These are phyloP conservation scores for Marmota flaviventris DNA, from an alignment of 2,113 vertebrate species.

Conservation along the genomic window DNA sequence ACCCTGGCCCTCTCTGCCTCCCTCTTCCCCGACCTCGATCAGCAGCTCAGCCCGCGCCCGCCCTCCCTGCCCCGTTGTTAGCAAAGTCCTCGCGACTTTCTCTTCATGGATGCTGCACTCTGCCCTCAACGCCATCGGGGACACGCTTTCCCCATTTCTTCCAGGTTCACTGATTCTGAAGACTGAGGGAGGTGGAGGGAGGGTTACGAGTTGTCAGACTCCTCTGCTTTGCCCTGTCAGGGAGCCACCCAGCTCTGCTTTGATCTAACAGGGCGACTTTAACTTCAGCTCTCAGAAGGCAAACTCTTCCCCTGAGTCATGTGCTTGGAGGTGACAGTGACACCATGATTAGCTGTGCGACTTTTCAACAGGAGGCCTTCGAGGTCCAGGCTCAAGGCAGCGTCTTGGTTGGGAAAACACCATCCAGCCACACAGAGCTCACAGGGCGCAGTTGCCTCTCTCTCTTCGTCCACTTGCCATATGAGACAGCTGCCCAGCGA, in stretches of 20 bases:
- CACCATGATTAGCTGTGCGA: rapidly evolving
- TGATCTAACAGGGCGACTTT: background rate
- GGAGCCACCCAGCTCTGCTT: background rate
- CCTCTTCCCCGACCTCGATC: background rate
- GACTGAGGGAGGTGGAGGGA: background rate
- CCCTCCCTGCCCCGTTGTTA: background rate
- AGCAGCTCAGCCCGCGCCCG: background rate
- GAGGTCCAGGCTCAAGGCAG: background rate
- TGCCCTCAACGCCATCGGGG: background rate
- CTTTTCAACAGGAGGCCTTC: background rate
- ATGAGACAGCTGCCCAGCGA: background rate
- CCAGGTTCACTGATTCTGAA: background rate
- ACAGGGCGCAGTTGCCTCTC: rapidly evolving
- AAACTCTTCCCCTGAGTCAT: background rate
- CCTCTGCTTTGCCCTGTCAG: background rate
- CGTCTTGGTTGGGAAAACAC: background rate
- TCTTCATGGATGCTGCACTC: background rate
- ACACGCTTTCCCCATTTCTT: background rate
- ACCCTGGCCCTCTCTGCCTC: too few species aligned
- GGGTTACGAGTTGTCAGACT: background rate
- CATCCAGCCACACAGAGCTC: background rate
- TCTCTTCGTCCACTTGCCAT: background rate
- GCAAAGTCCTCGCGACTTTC: background rate
- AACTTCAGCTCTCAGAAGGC: background rate
- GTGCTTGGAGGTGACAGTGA: background rate